These are phyloP conservation scores for Xestia c-nigrum DNA, from an alignment of 2,888 invertebrate genomes.

Conservation along the genomic window DNA sequence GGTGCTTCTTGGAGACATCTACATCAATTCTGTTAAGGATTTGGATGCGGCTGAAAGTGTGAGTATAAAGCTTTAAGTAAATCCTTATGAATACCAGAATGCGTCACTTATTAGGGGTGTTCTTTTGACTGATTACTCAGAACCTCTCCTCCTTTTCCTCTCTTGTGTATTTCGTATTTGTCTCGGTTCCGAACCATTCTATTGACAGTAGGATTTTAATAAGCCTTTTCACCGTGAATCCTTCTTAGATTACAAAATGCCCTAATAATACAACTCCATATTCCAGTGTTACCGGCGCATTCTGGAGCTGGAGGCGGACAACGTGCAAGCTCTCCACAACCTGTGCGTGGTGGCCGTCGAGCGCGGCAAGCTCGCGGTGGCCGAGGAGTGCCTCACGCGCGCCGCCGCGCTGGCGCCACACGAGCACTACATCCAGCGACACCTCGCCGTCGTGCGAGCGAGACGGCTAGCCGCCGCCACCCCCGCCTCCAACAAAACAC, in stretches of 20 bases:
- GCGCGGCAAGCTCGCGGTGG: conserved; percentile 95
- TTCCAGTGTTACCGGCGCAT: conserved; percentile 97
- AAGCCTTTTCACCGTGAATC: background rate
- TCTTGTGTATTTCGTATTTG: background rate
- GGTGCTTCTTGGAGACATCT: conserved; percentile 98
- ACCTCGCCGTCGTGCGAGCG: conserved; percentile 96
- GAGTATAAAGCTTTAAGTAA: conserved; percentile 77
- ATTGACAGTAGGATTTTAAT: background rate
- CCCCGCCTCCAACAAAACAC: conserved; percentile 45
- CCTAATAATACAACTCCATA: background rate
- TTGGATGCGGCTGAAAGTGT: conserved; percentile 98
- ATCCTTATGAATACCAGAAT: too few relatives aligned
- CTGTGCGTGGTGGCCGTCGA: conserved; percentile 99
- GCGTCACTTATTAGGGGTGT: background rate
- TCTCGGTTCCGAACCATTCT: background rate
- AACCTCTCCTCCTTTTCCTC: too few relatives aligned
- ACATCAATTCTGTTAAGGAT: conserved; percentile 98
- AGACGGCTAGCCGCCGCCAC: conserved; percentile 68
- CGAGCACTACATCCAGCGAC: conserved; percentile 97
- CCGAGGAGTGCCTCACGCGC: conserved; percentile 95
- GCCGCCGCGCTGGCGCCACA: conserved; percentile 96
- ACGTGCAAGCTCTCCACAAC: conserved; percentile 98
- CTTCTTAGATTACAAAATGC: background rate
- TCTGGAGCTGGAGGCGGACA: conserved; percentile 95
- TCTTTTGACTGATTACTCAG: background rate